Percentiles rank a stretch among this genome's conserved stretches.
These are phyloP conservation scores for Recurvirostra avosetta DNA, from an alignment of 2,113 vertebrate species.

Conservation along the genomic window DNA sequence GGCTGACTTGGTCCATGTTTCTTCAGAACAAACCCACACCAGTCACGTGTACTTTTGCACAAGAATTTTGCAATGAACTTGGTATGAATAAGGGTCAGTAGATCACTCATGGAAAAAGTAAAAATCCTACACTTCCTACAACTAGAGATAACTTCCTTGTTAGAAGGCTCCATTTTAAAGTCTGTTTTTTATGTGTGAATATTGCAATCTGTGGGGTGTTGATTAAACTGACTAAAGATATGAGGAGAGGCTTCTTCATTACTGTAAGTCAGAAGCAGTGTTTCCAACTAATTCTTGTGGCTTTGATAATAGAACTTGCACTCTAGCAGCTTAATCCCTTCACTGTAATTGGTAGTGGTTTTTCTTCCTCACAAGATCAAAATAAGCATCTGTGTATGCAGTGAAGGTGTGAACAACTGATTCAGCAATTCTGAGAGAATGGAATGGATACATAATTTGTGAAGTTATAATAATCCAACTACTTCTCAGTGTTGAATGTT, in stretches of 20 bases:
- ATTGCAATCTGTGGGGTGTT: background rate
- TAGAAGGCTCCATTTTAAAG: background rate
- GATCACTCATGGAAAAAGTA: background rate
- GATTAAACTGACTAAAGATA: background rate
- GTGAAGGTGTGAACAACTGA: background rate
- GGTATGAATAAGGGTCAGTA: background rate
- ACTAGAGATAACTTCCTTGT: background rate
- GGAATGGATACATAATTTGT: background rate
- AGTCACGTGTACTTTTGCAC: background rate
- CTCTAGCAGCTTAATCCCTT: background rate
- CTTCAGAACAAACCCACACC: background rate
- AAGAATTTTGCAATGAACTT: background rate
- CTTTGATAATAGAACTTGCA: background rate
- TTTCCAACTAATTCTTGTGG: background rate
- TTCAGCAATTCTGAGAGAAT: background rate
- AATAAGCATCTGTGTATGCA: background rate
- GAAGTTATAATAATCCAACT: background rate
- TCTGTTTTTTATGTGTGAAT: background rate
- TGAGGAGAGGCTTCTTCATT: background rate
- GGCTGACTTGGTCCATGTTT: fast-evolving
- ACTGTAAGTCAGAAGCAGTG: background rate
- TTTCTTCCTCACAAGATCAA: background rate
- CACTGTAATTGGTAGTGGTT: background rate
- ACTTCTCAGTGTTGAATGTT: background rate
- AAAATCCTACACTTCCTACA: background rate